A percentile compares a stretch with the other conserved stretches of the same genome.
phyloP scores from a whole-genome alignment of 2,113 vertebrate species.

The Bos indicus region DNA sequence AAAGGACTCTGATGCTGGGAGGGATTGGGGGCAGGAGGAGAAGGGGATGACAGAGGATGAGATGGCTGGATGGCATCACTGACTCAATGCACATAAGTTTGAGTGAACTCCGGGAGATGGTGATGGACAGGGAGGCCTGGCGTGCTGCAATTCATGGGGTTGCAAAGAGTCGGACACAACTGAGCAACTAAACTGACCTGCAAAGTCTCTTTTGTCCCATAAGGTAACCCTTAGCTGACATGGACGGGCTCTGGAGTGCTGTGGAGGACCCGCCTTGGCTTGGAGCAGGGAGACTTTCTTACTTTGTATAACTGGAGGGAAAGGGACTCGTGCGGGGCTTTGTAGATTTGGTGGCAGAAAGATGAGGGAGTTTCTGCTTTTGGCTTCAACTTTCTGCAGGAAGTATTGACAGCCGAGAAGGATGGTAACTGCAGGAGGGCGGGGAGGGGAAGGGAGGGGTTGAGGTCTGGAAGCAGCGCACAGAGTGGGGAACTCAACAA shows the following conservation, averaged over 20 bases:
- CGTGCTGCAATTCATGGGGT: no score
- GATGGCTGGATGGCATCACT: no score
- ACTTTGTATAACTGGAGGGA: not conserved
- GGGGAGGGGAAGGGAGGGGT: not conserved
- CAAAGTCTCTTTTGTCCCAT: not conserved
- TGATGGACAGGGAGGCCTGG: no score
- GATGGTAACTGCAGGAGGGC: not conserved
- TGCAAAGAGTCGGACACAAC: no score
- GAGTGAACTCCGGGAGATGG: no score
- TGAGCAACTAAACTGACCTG: no score
- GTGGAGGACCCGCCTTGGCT: not conserved
- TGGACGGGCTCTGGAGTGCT: not conserved
- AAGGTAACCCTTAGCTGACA: not conserved
- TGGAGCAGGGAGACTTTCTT: not conserved
- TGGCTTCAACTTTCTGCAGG: not conserved
- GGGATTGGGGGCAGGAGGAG: no score
- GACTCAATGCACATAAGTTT: no score
- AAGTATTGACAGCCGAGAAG: not conserved
- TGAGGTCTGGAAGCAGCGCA: not conserved
- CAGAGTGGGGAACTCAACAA: not conserved
- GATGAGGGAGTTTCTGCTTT: not conserved
- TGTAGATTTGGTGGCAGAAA: not conserved
- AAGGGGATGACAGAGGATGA: no score
- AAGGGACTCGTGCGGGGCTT: fast-evolving
- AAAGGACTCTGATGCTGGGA: no score